Evolutionary conservation across 2,888 invertebrate species (phyloP).

Genomic region (Dyspetes luteomarginatus): DNA sequence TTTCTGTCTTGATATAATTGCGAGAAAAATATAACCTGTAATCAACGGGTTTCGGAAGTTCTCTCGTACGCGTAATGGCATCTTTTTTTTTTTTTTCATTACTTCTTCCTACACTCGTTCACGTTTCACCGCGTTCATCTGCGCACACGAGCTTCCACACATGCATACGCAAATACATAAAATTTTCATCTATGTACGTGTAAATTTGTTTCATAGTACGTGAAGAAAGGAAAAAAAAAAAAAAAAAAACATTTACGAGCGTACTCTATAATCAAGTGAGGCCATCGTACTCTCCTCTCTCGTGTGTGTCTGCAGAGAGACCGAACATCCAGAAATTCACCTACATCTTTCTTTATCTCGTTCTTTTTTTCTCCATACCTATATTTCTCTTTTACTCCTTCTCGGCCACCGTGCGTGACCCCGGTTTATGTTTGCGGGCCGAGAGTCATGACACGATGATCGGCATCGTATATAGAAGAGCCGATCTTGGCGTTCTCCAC

Average conservation of each 20-base stretch:
- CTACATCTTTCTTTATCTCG: conserved; percentile 49
- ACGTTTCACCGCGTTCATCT: conserved; percentile 33
- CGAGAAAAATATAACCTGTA: neutral
- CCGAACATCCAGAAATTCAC: conserved; percentile 43
- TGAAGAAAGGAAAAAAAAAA: too few relatives aligned
- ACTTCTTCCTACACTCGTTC: conserved; percentile 29
- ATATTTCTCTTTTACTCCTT: conserved; percentile 58
- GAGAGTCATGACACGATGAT: conserved; percentile 43
- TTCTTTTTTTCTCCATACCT: conserved; percentile 49
- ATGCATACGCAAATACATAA: conserved; percentile 22
- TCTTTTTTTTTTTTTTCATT: conserved; percentile 14
- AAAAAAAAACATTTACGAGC: conserved; percentile 38
- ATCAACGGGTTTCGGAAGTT: conserved; percentile 51
- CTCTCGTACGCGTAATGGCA: conserved; percentile 32
- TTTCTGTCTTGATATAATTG: conserved; percentile 31
- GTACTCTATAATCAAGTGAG: conserved; percentile 68
- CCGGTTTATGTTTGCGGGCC: conserved; percentile 37
- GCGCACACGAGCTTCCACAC: conserved; percentile 22
- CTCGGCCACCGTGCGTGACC: conserved; percentile 65
- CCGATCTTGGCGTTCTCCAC: conserved; percentile 29
- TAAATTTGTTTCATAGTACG: conserved; percentile 31
- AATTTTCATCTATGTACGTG: conserved; percentile 53
- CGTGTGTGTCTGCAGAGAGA: conserved; percentile 29
- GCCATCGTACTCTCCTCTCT: conserved; percentile 69
- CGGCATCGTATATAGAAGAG: conserved; percentile 25